Evolutionary conservation across 2,113 vertebrate genomes (phyloP), one percentile per base, ranked within the genome.

Genomic region (Cephalopholis sonnerati): DNA sequence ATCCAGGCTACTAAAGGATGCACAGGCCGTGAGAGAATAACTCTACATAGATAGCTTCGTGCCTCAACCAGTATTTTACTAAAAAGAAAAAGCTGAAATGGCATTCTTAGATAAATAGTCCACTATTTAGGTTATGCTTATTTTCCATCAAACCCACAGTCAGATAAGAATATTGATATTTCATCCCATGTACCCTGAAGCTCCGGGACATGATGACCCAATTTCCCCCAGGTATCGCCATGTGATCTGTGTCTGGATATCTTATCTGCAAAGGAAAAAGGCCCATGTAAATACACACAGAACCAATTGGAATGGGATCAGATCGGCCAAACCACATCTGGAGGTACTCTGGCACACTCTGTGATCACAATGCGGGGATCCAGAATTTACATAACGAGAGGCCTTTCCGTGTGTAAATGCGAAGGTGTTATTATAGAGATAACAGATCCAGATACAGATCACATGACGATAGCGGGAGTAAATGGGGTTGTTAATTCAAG

Each of bases 1-100:
- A 78, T 76, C 54, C 54, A 64, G 50, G 41, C n/a, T 66, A 41
- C 66, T 41, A n/a, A 70, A 74, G 73, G 58, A 82, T 61, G 51
- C 81, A 72, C 53, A n/a, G 22, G 16, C 36, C 72, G 59, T 18
- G 46, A 70, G 67, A 77, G 84, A 84, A 84, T 53, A 72, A 58
- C 50, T 25, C n/a, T 13, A 70, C 57, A 27, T 17, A 74, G 62
- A 83, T 48, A 54, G 44, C 51, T 27, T 44, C 39, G 44, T 25
- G 27, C 62, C 44, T 46, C 17, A 7, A 27, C 44, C 25, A 73
- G 25, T 50, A 46, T 73, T 74, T 74, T 64, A 61, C 46, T 64
- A n/a, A 57, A 73, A 61, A 62, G 46, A 29, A 29, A 83, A 46
- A 16, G 32, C 41, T 76, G 61, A 68, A 79, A 75, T 75, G n/a